phyloP scores from a whole-genome alignment of 37 sponge, comb jelly and placozoan species.

The Crambe crambe region DNA sequence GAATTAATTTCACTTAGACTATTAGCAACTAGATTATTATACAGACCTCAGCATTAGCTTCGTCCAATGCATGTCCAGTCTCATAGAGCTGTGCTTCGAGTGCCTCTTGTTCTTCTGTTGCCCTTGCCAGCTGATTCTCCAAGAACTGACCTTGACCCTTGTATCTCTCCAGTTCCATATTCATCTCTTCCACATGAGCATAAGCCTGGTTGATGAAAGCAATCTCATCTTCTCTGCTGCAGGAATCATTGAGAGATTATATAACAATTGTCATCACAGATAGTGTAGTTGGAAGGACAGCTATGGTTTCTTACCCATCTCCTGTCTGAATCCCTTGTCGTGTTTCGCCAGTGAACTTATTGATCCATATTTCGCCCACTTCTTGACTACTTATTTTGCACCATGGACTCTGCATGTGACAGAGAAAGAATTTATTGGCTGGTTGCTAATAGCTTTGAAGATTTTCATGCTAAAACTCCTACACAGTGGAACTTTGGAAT shows the following conservation, averaged over 20 bases:
- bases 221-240: slow-evolving; percentile 78
- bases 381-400: slow-evolving; percentile 61
- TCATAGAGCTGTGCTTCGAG: slow-evolving; percentile 70
- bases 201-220: slow-evolving; percentile 64
- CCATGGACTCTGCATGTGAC: slow-evolving; percentile 72
- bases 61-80: slow-evolving; percentile 79
- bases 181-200: slow-evolving; percentile 46
- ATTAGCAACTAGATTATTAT: no score
- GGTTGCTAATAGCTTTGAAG: no score
- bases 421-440: neutral
- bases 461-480: neutral
- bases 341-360: slow-evolving; percentile 85
- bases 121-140: slow-evolving; percentile 61
- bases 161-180: slow-evolving; percentile 66
- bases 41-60: slow-evolving; percentile 67
- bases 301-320: slow-evolving; percentile 26
- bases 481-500: no score
- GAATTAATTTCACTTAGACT: no score
- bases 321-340: slow-evolving; percentile 18
- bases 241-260: neutral
- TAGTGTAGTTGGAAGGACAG: neutral
- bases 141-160: slow-evolving; percentile 51
- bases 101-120: slow-evolving; percentile 77
- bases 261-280: neutral
- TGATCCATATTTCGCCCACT: slow-evolving; percentile 77